Conservation (phyloP, 2,113 vertebrate species). For the Rhineura floridana region DNA sequence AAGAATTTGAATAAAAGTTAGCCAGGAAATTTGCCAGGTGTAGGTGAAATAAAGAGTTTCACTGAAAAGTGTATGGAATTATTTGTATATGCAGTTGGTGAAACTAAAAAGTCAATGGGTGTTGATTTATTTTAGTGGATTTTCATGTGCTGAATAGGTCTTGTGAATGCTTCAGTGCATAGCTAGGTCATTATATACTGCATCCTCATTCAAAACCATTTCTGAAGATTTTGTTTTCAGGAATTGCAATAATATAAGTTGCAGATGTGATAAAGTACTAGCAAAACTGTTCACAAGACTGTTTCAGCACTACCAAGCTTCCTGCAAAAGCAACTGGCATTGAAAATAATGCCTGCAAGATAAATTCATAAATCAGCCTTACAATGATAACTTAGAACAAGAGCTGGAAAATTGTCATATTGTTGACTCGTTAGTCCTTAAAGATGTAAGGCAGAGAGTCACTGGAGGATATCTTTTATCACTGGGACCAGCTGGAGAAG, state of each 20-base stretch:
- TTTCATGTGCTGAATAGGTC: background rate
- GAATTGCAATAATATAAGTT: background rate
- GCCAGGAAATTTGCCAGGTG: background rate
- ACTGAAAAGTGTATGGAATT: background rate
- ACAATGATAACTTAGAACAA: constrained; percentile 16
- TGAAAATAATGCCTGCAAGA: background rate
- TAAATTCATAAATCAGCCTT: background rate
- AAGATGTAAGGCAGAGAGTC: background rate
- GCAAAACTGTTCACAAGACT: background rate
- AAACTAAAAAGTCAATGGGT: background rate
- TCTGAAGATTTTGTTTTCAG: background rate
- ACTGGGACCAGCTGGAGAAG: too few species aligned
- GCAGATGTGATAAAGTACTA: background rate
- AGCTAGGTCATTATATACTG: background rate
- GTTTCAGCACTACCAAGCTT: background rate
- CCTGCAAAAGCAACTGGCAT: background rate
- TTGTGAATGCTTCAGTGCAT: background rate
- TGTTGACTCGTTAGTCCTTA: background rate
- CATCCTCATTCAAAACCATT: background rate
- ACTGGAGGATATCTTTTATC: background rate
- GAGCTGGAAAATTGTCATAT: constrained; percentile 33
- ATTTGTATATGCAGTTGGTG: background rate
- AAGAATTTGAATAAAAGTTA: constrained; percentile 38
- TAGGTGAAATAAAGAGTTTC: background rate
- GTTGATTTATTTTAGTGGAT: background rate